phyloP scores from a whole-genome alignment of 2,888 invertebrate genomes.

The Zaprionus bogoriensis region DNA sequence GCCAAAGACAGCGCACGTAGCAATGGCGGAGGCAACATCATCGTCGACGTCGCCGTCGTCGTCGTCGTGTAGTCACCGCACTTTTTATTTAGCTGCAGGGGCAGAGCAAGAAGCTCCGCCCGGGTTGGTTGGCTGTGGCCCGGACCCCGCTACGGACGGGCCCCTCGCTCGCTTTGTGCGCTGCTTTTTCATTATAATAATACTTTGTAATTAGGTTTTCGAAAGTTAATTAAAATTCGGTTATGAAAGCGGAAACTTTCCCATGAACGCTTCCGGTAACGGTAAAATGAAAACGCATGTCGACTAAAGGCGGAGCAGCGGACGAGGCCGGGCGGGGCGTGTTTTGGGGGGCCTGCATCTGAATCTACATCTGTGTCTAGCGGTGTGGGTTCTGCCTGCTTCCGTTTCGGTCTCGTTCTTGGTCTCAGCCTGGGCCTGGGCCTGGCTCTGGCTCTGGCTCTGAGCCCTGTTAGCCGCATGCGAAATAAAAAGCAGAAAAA shows the following conservation, averaged over 20 bases:
- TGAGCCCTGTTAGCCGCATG: conserved; percentile 57
- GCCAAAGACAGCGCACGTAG: conserved; percentile 65
- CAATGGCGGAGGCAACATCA: conserved; percentile 53
- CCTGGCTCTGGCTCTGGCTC: conserved; percentile 20
- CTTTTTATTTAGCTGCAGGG: conserved; percentile 67
- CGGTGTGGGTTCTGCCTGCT: not conserved
- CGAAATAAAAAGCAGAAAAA: conserved; percentile 50
- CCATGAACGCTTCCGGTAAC: conserved; percentile 80
- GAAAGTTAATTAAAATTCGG: conserved; percentile 83
- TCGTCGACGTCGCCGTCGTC: conserved; percentile 19
- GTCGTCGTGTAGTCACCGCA: conserved; percentile 48
- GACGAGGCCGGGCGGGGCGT: not conserved
- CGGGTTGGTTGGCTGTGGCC: conserved; percentile 26
- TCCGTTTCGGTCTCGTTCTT: conserved; percentile 9
- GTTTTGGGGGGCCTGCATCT: conserved; percentile 5
- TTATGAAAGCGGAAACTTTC: conserved; percentile 83
- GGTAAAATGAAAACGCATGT: conserved; percentile 65
- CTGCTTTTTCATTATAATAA: conserved; percentile 82
- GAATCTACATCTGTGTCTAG: conserved; percentile 33
- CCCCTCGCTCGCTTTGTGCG: conserved; percentile 68
- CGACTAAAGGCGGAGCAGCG: conserved; percentile 17
- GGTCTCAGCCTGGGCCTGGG: no score
- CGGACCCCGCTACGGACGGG: conserved; percentile 6
- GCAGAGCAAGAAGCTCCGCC: conserved; percentile 41
- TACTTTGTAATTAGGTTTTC: conserved; percentile 83